Evolutionary conservation across 2,888 invertebrate species (phyloP).

Genomic region (Rhagonycha fulva): DNA sequence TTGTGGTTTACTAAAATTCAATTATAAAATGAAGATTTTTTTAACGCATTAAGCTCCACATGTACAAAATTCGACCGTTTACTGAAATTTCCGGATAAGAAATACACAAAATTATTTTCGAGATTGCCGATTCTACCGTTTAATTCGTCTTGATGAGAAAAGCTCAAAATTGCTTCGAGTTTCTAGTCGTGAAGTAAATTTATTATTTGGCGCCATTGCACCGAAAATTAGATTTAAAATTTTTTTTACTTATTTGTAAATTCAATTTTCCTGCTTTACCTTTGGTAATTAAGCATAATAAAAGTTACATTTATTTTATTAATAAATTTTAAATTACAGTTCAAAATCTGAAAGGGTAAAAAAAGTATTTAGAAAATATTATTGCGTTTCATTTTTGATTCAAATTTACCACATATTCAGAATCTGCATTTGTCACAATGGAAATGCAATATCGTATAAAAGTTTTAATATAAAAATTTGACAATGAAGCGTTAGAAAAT

Average conservation of each 20-base stretch:
- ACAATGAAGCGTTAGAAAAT: neutral
- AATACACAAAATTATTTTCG: neutral
- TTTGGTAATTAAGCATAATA: no score
- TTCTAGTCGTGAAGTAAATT: neutral
- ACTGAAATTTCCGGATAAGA: neutral
- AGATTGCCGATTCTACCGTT: neutral
- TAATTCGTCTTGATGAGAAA: neutral
- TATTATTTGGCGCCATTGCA: neutral
- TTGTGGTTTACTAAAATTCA: neutral
- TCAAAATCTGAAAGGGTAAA: neutral
- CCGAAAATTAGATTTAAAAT: neutral
- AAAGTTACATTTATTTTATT: neutral
- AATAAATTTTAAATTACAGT: neutral
- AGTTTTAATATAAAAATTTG: neutral
- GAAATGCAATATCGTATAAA: neutral
- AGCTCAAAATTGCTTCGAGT: neutral
- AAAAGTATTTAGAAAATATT: neutral
- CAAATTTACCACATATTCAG: neutral
- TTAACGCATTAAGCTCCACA: neutral
- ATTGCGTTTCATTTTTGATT: neutral
- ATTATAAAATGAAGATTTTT: neutral
- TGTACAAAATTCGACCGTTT: neutral
- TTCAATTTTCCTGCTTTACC: neutral
- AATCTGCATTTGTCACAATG: neutral
- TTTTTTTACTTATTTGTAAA: neutral